Percentiles rank a stretch among this genome's conserved stretches.
These are phyloP conservation scores for Dasysyrphus tricinctus DNA, from an alignment of 2,888 invertebrate genomes.

Conservation along the genomic window DNA sequence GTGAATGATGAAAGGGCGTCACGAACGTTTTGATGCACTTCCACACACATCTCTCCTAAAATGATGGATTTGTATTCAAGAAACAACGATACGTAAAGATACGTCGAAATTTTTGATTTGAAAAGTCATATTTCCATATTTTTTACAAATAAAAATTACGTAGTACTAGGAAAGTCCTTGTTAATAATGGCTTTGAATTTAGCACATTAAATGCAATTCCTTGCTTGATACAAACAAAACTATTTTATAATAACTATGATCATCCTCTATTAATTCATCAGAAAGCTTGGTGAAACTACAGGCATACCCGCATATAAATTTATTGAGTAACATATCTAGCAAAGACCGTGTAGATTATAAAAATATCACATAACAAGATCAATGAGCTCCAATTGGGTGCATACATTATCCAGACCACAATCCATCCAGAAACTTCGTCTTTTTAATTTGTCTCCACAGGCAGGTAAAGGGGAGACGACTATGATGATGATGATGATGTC, in stretches of 20 bases:
- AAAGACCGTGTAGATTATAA: not conserved
- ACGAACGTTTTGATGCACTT: no score
- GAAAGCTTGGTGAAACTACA: not conserved
- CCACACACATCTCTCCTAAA: no score
- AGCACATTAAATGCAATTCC: not conserved
- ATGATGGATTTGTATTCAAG: no score
- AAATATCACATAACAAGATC: constrained; percentile 60
- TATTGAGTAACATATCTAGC: not conserved
- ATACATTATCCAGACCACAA: constrained; percentile 54
- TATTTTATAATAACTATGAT: not conserved
- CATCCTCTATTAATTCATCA: not conserved
- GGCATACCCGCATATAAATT: no score
- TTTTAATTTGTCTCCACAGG: constrained; percentile 17
- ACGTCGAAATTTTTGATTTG: no score
- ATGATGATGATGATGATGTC: constrained; percentile 31
- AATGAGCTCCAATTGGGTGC: constrained; percentile 62
- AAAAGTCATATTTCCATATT: no score
- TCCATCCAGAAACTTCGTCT: not conserved
- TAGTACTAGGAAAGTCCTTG: no score
- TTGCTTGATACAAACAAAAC: not conserved
- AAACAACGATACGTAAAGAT: no score
- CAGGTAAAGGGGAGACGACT: not conserved
- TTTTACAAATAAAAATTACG: no score
- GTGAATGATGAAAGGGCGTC: no score
- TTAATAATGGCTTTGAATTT: not conserved